Percentiles rank a stretch among this genome's conserved stretches.
phyloP scores from a whole-genome alignment of 2,113 vertebrate genomes.

The Urocynchramus pylzowi region DNA sequence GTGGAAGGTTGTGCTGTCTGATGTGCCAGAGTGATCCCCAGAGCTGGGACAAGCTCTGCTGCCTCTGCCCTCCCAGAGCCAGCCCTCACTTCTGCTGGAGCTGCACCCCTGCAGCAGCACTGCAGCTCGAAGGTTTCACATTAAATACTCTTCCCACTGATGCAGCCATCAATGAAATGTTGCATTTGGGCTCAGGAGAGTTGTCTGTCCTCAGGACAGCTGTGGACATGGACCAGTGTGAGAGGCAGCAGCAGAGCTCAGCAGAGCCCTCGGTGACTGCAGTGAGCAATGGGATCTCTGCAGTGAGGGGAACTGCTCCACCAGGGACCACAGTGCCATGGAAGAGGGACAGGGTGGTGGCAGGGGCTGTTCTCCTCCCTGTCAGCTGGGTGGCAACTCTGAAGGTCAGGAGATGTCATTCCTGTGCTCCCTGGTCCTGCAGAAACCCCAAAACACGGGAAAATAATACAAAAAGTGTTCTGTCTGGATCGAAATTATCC shows the following conservation, averaged over 20 bases:
- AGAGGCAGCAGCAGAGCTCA: neutral
- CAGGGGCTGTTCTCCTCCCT: neutral
- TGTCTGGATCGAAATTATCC: neutral
- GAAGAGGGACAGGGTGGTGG: neutral
- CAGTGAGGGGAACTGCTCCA: neutral
- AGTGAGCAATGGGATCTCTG: neutral
- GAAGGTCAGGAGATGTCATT: neutral
- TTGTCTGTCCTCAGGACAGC: neutral
- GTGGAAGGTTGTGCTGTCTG: neutral
- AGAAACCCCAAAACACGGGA: neutral
- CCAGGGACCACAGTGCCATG: neutral
- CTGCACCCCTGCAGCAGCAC: neutral
- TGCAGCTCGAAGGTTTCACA: too few relatives aligned
- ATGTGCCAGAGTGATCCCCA: neutral
- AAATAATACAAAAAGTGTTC: fast-evolving
- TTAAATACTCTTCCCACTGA: neutral
- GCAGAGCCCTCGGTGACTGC: neutral
- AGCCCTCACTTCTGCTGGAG: neutral
- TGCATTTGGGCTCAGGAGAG: neutral
- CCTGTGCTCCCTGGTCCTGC: neutral
- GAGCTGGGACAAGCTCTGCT: neutral
- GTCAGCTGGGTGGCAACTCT: neutral
- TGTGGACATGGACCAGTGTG: neutral
- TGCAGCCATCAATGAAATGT: neutral
- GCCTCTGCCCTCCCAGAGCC: neutral